A percentile compares a stretch with the other conserved stretches of the same genome.
These are phyloP conservation scores for Nyctibius bracteatus DNA, from an alignment of 2,113 vertebrate species.

Conservation along the genomic window DNA sequence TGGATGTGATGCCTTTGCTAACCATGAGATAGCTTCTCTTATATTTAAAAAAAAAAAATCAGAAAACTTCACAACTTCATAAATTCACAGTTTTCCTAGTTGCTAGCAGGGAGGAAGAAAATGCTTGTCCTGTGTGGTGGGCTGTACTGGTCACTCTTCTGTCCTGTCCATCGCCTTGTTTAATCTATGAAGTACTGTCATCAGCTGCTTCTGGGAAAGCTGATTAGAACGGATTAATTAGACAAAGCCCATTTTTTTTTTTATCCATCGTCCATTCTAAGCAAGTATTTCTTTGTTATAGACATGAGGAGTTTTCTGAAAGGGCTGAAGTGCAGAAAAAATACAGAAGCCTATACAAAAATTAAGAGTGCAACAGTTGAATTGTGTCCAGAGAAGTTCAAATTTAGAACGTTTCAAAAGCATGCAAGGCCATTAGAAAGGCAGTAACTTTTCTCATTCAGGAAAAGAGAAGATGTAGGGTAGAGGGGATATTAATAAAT, in stretches of 20 bases:
- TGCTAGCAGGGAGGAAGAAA: not conserved
- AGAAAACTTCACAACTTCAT: not conserved
- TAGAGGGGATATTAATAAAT: not conserved
- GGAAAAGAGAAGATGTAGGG: not conserved
- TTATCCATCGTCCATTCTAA: not conserved
- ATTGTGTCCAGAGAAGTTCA: not conserved
- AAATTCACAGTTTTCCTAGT: not conserved
- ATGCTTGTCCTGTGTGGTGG: not conserved
- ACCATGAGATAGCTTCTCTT: not conserved
- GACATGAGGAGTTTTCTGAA: not conserved
- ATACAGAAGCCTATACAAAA: not conserved
- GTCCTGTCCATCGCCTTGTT: not conserved
- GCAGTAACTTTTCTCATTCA: not conserved
- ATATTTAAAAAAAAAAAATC: not conserved
- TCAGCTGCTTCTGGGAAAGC: constrained; percentile 28
- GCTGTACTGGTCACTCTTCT: not conserved
- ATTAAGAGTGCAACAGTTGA: not conserved
- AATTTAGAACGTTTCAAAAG: not conserved
- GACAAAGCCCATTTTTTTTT: not conserved
- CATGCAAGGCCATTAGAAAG: not conserved
- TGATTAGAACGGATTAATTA: constrained; percentile 30
- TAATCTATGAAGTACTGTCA: not conserved
- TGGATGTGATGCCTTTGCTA: not conserved
- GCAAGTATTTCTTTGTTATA: not conserved
- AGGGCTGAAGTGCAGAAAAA: not conserved